These are phyloP conservation scores for Pangasianodon gigas DNA, from an alignment of 2,113 vertebrate species.

Conservation along the genomic window DNA sequence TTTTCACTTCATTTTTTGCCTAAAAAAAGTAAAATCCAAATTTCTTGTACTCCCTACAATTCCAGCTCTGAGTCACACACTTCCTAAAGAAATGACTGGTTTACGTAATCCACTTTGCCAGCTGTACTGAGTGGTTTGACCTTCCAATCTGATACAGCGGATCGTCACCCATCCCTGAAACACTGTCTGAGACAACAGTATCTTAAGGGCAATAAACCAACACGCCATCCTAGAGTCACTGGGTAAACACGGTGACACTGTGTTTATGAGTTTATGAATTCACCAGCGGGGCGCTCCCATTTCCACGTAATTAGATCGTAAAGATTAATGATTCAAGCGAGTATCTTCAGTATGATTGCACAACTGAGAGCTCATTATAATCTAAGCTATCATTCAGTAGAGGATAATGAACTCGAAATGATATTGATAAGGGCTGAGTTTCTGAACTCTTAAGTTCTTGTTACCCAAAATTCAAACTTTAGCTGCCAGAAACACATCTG, in stretches of 20 bases:
- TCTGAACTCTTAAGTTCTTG: not conserved
- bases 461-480: no score
- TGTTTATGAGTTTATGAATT: conserved; percentile 28
- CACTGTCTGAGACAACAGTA: conserved; percentile 22
- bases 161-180: conserved; percentile 3
- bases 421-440: not conserved
- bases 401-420: not conserved
- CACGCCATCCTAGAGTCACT: not conserved
- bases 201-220: conserved; percentile 21
- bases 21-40: not conserved
- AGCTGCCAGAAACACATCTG: not conserved
- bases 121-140: not conserved
- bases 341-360: not conserved
- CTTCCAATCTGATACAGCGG: not conserved
- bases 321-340: conserved; percentile 18
- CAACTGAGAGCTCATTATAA: conserved; percentile 1
- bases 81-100: no score
- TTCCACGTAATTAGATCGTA: conserved; percentile 5
- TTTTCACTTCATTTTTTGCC: not conserved
- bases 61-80: not conserved
- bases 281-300: conserved; percentile 7
- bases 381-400: not conserved
- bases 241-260: not conserved
- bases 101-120: not conserved
- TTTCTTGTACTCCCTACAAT: no score